Percentiles rank a stretch among this genome's conserved stretches.
These are phyloP conservation scores for Clarias fuscus DNA, from an alignment of 2,797 vertebrate genomes.

Conservation along the genomic window DNA sequence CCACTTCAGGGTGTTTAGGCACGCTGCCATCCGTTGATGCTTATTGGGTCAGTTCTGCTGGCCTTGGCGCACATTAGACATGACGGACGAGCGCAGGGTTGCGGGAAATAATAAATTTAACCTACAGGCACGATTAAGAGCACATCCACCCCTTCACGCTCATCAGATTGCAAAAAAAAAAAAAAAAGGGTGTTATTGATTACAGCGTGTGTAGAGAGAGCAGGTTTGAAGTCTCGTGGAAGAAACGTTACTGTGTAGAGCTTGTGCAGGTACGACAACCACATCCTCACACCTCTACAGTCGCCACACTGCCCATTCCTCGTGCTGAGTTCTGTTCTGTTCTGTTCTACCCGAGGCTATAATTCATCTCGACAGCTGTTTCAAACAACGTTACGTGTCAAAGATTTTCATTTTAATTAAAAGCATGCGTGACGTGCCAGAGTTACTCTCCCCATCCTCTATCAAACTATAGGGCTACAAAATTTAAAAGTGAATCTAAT, in stretches of 20 bases:
- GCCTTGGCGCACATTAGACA: slow-evolving; percentile 34
- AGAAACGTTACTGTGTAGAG: background rate
- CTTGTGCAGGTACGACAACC: too few relatives aligned
- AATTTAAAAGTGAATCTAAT: too few relatives aligned
- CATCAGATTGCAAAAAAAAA: background rate
- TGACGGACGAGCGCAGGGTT: slow-evolving; percentile 19
- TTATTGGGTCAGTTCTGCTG: slow-evolving; percentile 33
- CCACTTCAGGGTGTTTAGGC: slow-evolving; percentile 11
- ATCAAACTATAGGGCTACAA: too few relatives aligned
- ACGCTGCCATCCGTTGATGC: slow-evolving; percentile 21
- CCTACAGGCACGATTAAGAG: slow-evolving; percentile 12
- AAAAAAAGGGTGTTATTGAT: slow-evolving; percentile 3
- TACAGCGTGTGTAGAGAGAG: background rate
- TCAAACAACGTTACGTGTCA: too few relatives aligned
- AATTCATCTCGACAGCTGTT: too few relatives aligned
- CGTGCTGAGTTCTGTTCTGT: too few relatives aligned
- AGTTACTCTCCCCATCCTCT: too few relatives aligned
- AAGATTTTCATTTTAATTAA: too few relatives aligned
- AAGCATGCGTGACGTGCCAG: too few relatives aligned
- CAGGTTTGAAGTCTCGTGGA: background rate
- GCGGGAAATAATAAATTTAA: slow-evolving; percentile 22
- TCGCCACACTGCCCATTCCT: too few relatives aligned
- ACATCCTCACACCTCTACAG: too few relatives aligned
- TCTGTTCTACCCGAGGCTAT: too few relatives aligned
- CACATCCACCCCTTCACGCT: background rate